Evolutionary conservation across 1,140 invertebrate species (phyloP), one percentile per base, ranked within the genome.

Genomic region (Charaxes varanes): DNA sequence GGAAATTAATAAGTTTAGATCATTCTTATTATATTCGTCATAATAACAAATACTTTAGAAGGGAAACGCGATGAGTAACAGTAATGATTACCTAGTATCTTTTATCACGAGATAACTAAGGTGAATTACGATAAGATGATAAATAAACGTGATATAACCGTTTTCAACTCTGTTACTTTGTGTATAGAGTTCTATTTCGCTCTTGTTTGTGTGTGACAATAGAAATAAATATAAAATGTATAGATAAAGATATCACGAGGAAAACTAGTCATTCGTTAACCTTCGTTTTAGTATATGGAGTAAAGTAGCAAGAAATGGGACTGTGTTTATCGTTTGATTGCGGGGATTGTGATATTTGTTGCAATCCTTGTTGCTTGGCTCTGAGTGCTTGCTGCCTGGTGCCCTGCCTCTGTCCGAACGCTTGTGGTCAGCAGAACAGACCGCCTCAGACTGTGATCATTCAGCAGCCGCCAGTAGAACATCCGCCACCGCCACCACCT

Each of bases 281-380:
- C 23, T 59, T 52, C 40, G 34, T 74, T 76, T 62, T 76, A 71
- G 67, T 67, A 48, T 43, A 64, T 53, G 57, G 21, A 37, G 17
- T 12, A 23, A 51, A 44, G 51, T 37, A 43, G 38, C 27, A 62
- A 42, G 26, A 77, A 42, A 64, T 81, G 77, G 77, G 77, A 42
- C 17, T 82, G 33, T 82, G 78, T 41, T 49, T 82, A 2, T 82
- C 78, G n/a, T 59, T 82, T 36, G 78, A 82, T 37, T 76, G 70
- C 47, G 78, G 78, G 4, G 72, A 79, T 23, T 76, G 71, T 52
- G 70, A 67, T 14, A 24, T 61, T 6, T 73, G 72, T 50, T 56
- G 61, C 47, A 72, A 78, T 38, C 74, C 74, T 15, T 82, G 78
- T 50, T 79, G 72, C 41, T 26, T 82, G 55, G 78, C 74, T 8